Conservation (phyloP, 2,797 vertebrate species). For the Rhinichthys osculus region DNA sequence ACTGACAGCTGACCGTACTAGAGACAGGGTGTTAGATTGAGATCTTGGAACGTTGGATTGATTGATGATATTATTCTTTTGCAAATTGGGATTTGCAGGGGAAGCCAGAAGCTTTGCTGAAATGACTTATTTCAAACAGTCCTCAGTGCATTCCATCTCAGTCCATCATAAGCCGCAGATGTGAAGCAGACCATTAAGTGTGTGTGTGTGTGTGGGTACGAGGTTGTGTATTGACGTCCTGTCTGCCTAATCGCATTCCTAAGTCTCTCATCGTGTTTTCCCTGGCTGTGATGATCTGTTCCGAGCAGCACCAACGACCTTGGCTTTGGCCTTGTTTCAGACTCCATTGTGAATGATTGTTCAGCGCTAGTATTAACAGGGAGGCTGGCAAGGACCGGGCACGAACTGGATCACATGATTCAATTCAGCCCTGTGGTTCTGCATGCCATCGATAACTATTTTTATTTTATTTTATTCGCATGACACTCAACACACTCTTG, state of each 20-base stretch:
- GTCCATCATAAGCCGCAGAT: slow-evolving; percentile 51
- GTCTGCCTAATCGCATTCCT: slow-evolving; percentile 39
- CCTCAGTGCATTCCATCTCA: slow-evolving; percentile 36
- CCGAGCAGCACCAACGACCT: slow-evolving; percentile 37
- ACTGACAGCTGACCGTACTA: slow-evolving; percentile 37
- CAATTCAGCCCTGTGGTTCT: slow-evolving; percentile 23
- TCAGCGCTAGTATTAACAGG: slow-evolving; percentile 8
- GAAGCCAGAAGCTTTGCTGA: slow-evolving; percentile 38
- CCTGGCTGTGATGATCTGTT: slow-evolving; percentile 41
- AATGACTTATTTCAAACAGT: slow-evolving; percentile 46
- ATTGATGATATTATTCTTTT: slow-evolving; percentile 51
- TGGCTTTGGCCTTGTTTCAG: slow-evolving; percentile 46
- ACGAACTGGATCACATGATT: slow-evolving; percentile 36
- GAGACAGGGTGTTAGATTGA: slow-evolving; percentile 27
- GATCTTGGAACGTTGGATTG: slow-evolving; percentile 42
- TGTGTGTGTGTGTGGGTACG: slow-evolving; percentile 30
- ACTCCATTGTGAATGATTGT: slow-evolving; percentile 47
- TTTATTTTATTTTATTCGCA: slow-evolving; percentile 38
- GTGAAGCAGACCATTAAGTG: slow-evolving; percentile 38
- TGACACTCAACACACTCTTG: slow-evolving; percentile 25
- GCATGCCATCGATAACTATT: slow-evolving; percentile 39
- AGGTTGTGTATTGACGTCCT: slow-evolving; percentile 38
- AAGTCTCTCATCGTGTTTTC: slow-evolving; percentile 41
- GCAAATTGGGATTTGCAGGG: slow-evolving; percentile 30
- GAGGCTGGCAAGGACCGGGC: slow-evolving; percentile 17